Evolutionary conservation across 2,113 vertebrate species (phyloP).

Genomic region (Istiophorus platypterus): DNA sequence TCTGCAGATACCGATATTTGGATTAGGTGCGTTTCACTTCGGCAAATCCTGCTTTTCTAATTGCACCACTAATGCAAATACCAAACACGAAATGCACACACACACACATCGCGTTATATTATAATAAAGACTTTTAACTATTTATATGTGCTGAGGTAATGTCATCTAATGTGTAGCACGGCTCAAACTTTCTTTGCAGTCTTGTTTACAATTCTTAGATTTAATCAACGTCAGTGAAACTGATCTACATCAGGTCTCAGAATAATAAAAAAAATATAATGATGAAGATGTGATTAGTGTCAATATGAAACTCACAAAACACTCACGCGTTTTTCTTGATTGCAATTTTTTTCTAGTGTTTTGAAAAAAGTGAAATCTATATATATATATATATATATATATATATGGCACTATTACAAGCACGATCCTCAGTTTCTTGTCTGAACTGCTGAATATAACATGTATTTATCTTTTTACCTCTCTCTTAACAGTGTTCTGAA

Average conservation of each 20-base stretch:
- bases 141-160: too few relatives aligned
- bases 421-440: background rate
- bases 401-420: background rate
- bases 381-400: too few relatives aligned
- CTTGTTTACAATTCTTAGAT: background rate
- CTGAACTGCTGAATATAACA: background rate
- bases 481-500: background rate
- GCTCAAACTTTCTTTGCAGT: background rate
- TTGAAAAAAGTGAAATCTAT: too few relatives aligned
- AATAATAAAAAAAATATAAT: background rate
- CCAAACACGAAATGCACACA: background rate
- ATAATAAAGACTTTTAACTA: too few relatives aligned
- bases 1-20: conserved; percentile 76
- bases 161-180: background rate
- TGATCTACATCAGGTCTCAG: background rate
- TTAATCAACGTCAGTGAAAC: background rate
- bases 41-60: background rate
- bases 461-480: background rate
- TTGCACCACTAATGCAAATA: background rate
- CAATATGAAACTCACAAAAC: background rate
- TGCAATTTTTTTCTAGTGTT: too few relatives aligned
- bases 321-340: background rate
- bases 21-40: conserved; percentile 73
- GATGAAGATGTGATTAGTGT: background rate
- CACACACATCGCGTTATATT: too few relatives aligned